These are phyloP conservation scores for Congeria kusceri DNA, from an alignment of 2,888 invertebrate species.

Conservation along the genomic window DNA sequence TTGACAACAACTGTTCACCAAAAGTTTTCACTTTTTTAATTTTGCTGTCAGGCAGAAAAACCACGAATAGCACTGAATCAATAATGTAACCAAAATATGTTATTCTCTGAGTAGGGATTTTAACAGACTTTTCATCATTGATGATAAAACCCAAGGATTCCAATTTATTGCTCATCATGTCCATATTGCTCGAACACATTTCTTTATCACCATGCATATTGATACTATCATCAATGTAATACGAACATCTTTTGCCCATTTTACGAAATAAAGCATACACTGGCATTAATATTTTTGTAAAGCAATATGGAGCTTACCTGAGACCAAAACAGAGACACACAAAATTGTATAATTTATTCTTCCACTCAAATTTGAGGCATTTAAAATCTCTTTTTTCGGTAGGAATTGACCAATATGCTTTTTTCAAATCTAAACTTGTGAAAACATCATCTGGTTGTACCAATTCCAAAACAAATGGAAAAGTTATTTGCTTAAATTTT, in stretches of 20 bases:
- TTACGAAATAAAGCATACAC: conserved; percentile 6
- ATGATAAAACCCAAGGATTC: conserved; percentile 22
- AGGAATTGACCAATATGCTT: conserved; percentile 3
- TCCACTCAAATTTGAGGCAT: not conserved
- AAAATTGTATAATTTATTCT: not conserved
- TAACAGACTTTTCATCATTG: conserved; percentile 34
- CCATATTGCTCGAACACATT: conserved; percentile 17
- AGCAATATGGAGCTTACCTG: not conserved
- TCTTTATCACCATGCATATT: conserved; percentile 12
- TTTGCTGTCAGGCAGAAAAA: conserved; percentile 3
- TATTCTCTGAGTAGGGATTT: conserved; percentile 21
- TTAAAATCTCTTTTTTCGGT: not conserved
- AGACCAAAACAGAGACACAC: not conserved
- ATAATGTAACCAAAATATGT: conserved; percentile 33
- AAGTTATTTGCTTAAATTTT: conserved; percentile 23
- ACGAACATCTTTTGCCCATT: not conserved
- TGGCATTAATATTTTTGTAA: not conserved
- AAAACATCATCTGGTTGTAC: conserved; percentile 5
- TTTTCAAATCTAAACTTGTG: not conserved
- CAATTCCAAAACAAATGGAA: conserved; percentile 24
- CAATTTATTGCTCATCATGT: conserved; percentile 5
- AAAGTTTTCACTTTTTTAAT: not conserved
- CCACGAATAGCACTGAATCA: conserved; percentile 6
- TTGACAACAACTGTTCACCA: not conserved
- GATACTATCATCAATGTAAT: conserved; percentile 44